Conservation (phyloP, 2,888 invertebrate species). For the Clunio marinus region DNA sequence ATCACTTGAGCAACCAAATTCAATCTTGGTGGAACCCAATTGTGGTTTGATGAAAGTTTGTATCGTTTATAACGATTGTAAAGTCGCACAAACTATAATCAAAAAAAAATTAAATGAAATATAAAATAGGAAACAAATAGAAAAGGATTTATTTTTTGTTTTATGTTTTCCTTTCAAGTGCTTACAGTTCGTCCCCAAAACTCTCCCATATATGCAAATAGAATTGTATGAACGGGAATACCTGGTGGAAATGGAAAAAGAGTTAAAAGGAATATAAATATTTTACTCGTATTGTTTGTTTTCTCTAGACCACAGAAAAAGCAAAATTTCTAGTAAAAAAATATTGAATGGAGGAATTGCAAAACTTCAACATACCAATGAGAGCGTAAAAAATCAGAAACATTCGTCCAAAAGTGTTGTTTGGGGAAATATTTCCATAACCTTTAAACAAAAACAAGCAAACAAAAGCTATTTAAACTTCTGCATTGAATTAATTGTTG, state of each 20-base stretch:
- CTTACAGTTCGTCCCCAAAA: slow-evolving; percentile 76
- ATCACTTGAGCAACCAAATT: slow-evolving; percentile 74
- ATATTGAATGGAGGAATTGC: background rate
- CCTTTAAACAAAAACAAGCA: slow-evolving; percentile 54
- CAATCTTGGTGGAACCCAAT: slow-evolving; percentile 63
- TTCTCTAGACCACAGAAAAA: background rate
- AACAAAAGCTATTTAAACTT: slow-evolving; percentile 9
- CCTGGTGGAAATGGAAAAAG: background rate
- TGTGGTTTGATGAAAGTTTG: slow-evolving; percentile 57
- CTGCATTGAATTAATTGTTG: background rate
- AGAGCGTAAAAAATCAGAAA: slow-evolving; percentile 84
- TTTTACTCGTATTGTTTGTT: slow-evolving; percentile 6
- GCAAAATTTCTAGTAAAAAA: background rate
- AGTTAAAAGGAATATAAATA: background rate
- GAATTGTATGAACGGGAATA: slow-evolving; percentile 54
- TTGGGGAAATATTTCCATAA: slow-evolving; percentile 85
- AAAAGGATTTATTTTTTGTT: slow-evolving; percentile 8
- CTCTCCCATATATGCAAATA: slow-evolving; percentile 76
- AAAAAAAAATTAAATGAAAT: background rate
- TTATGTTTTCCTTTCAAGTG: slow-evolving; percentile 39
- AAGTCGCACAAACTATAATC: slow-evolving; percentile 64
- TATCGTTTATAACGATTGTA: slow-evolving; percentile 75
- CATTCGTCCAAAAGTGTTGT: slow-evolving; percentile 71
- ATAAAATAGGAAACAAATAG: background rate
- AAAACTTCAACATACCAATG: slow-evolving; percentile 56